Evolutionary conservation across 2,113 vertebrate genomes (phyloP), one percentile per base, ranked within the genome.

Genomic region (Taurulus bubalis): DNA sequence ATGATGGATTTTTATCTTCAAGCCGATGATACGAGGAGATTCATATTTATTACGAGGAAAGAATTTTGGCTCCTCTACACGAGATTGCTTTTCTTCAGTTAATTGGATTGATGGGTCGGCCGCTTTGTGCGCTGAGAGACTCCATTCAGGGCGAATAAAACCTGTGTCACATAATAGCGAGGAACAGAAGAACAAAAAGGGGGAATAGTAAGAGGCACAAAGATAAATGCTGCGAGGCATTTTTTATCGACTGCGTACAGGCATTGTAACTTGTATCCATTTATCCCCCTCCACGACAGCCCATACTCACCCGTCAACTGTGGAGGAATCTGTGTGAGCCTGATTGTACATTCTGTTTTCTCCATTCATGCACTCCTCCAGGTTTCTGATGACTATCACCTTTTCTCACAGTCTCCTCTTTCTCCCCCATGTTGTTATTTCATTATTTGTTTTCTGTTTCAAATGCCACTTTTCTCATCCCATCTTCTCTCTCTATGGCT

Each of bases 251-350:
- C 70, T 76, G 32, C 85, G 67, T 79, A 71, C 69, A 59, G 74
- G 34, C 64, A 63, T 69, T 77, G 83, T 64, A 84, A 75, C 82
- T 77, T 75, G 71, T 71, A 76, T 80, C 51, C 76, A 71, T 86
- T 89, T 79, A 90, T 87, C 76, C 81, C 36, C 72, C 82, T 77
- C 86, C 88, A 76, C 59, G 62, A 40, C 68, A 82, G 58, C 68
- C 62, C 51, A 32, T 32, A 49, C 87, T 83, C 85, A 55, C 53
- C 47, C 51, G 63, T 63, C 32, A 82, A 64, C 66, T 71, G 30
- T 67, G 40, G 14, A 78, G 66, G 49, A 82, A 67, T 66, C 28
- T 77, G 36, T 70, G 20, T 47, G 49, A 66, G 18, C 9, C 70
- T 89, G 28, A 83, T 76, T 73, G 10, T 75, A 28, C 58, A 20